These are phyloP conservation scores for Falco novaeseelandiae DNA, from an alignment of 2,797 vertebrate species.

Conservation along the genomic window DNA sequence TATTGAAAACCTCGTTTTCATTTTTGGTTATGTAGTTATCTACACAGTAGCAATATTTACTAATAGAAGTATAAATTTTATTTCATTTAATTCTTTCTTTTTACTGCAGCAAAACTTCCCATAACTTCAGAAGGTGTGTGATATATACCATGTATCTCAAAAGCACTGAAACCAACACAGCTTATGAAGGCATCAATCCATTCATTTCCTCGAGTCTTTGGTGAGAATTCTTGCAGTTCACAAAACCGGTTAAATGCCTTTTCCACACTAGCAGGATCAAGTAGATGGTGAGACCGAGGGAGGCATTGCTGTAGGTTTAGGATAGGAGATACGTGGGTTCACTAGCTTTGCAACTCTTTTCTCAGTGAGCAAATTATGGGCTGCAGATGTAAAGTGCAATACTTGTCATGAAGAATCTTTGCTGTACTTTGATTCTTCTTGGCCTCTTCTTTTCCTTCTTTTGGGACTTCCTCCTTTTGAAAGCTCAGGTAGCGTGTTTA, in stretches of 20 bases:
- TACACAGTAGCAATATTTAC: background rate
- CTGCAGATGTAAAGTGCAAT: background rate
- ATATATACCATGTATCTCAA: background rate
- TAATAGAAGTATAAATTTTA: background rate
- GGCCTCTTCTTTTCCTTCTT: background rate
- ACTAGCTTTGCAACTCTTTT: background rate
- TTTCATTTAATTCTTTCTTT: background rate
- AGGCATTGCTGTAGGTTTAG: background rate
- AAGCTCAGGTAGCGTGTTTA: background rate
- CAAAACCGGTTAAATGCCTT: background rate
- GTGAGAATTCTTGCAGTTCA: background rate
- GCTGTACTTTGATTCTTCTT: background rate
- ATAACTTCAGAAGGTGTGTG: background rate
- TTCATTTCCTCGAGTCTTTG: background rate
- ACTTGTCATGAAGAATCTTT: background rate
- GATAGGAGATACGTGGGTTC: background rate
- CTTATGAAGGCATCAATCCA: background rate
- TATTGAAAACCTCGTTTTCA: background rate
- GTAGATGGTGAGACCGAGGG: background rate
- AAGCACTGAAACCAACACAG: background rate
- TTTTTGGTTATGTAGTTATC: background rate
- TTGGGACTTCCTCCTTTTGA: background rate
- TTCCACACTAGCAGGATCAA: background rate
- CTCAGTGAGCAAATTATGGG: background rate
- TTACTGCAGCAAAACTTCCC: background rate